Evolutionary conservation across 1,140 invertebrate genomes (phyloP).

Genomic region (Berghia stephanieae): DNA sequence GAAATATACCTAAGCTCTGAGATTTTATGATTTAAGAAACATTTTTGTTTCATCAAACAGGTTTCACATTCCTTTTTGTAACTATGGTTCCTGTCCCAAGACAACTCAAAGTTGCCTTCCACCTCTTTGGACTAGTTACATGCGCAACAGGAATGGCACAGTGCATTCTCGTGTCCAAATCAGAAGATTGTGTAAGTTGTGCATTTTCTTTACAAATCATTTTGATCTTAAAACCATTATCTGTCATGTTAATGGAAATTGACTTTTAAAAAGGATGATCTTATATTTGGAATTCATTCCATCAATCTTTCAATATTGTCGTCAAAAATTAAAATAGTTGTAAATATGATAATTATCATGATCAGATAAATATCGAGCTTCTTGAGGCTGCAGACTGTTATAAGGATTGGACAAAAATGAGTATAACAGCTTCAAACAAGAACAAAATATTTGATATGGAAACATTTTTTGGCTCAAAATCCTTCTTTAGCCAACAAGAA

Average conservation of each 20-base stretch:
- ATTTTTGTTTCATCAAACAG: slow-evolving; percentile 30
- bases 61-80: slow-evolving; percentile 53
- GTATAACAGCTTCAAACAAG: no score
- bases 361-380: no score
- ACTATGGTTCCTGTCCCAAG: slow-evolving; percentile 55
- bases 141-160: slow-evolving; percentile 44
- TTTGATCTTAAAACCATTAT: neutral
- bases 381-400: no score
- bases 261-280: neutral
- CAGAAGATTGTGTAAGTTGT: slow-evolving; percentile 52
- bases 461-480: no score
- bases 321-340: neutral
- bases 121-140: slow-evolving; percentile 49
- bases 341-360: neutral
- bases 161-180: slow-evolving; percentile 37
- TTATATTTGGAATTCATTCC: neutral
- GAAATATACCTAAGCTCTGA: no score
- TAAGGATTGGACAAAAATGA: no score
- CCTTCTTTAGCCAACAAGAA: no score
- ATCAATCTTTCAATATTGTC: neutral
- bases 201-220: no score
- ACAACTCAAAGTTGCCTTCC: slow-evolving; percentile 52
- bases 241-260: neutral
- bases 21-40: neutral
- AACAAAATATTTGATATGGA: no score